Conservation (phyloP, 1,140 invertebrate species). For the Calephelis nemesis region DNA sequence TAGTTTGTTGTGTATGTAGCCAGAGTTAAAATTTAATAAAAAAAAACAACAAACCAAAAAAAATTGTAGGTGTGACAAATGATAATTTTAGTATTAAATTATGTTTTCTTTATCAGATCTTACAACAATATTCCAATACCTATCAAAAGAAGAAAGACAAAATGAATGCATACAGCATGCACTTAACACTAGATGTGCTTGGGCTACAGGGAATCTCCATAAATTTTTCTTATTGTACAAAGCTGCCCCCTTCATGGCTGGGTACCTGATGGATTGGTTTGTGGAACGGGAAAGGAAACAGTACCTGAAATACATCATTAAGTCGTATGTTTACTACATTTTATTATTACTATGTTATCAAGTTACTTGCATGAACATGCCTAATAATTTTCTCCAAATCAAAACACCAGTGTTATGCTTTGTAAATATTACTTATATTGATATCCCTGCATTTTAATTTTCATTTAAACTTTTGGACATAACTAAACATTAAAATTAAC, state of each 20-base stretch:
- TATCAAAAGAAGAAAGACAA: conserved; percentile 88
- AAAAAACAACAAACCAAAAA: too few species aligned
- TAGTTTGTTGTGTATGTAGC: too few species aligned
- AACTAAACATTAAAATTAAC: too few species aligned
- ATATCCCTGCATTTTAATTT: not conserved
- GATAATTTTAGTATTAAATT: too few species aligned
- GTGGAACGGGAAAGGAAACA: conserved; percentile 93
- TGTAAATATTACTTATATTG: not conserved
- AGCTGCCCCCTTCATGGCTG: conserved; percentile 95
- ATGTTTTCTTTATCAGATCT: conserved; percentile 86
- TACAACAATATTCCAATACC: conserved; percentile 91
- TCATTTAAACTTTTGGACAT: too few species aligned
- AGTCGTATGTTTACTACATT: conserved; percentile 91
- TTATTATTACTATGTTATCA: conserved; percentile 37
- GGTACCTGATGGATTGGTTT: conserved; percentile 98
- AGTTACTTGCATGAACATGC: conserved; percentile 25
- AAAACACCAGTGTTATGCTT: not conserved
- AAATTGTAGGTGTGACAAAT: too few species aligned
- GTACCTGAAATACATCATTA: conserved; percentile 94
- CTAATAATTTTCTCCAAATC: not conserved
- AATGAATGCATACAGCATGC: conserved; percentile 93
- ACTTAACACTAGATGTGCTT: conserved; percentile 91
- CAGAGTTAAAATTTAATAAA: too few species aligned
- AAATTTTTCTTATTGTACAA: conserved; percentile 95
- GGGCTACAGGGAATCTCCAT: conserved; percentile 94